Conservation (phyloP, 2,888 invertebrate genomes). For the Andrena trimmerana region DNA sequence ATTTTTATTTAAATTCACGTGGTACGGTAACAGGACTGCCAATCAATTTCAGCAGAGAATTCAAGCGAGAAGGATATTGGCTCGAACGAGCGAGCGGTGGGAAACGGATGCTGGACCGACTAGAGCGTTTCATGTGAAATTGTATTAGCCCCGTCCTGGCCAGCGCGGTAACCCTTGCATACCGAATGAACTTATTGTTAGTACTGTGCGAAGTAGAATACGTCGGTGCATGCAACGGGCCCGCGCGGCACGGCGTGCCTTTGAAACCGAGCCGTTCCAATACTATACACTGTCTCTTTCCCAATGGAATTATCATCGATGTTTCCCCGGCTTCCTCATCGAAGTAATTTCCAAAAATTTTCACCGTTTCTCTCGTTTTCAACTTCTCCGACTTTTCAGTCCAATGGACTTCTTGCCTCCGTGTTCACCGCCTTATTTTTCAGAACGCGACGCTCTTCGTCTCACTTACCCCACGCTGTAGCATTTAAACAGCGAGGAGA, state of each 20-base stretch:
- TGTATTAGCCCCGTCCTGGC: slow-evolving; percentile 53
- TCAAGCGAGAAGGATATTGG: background rate
- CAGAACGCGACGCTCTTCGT: too few species aligned
- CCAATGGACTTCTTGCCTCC: background rate
- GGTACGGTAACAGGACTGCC: background rate
- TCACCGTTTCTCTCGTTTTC: background rate
- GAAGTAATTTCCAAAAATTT: slow-evolving; percentile 10
- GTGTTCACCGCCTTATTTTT: too few species aligned
- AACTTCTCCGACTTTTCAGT: background rate
- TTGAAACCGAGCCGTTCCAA: background rate
- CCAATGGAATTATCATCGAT: background rate
- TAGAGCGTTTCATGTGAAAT: slow-evolving; percentile 50
- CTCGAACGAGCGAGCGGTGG: slow-evolving; percentile 12
- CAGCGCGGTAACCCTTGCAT: slow-evolving; percentile 63
- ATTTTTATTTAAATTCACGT: background rate
- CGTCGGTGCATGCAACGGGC: background rate
- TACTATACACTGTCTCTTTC: background rate
- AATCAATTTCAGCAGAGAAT: background rate
- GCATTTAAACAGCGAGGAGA: too few species aligned
- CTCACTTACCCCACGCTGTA: too few species aligned
- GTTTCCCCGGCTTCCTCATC: background rate
- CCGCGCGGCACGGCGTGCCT: background rate
- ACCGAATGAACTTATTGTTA: slow-evolving; percentile 67
- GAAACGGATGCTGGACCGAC: slow-evolving; percentile 22
- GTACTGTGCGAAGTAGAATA: slow-evolving; percentile 5